These are phyloP conservation scores for Cynopterus brachyotis DNA, from an alignment of 2,113 vertebrate genomes.

Conservation along the genomic window DNA sequence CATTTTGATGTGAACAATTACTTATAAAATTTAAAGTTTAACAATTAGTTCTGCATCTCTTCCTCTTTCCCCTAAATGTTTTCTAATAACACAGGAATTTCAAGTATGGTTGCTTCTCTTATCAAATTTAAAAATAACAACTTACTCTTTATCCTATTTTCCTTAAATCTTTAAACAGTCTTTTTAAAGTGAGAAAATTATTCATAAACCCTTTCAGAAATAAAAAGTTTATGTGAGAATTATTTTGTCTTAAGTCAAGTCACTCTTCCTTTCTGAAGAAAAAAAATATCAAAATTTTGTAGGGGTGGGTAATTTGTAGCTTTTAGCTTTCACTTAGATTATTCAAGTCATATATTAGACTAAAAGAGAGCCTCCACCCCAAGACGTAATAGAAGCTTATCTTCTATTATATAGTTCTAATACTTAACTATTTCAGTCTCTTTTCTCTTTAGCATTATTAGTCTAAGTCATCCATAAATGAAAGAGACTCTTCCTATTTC, in stretches of 20 bases:
- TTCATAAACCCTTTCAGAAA: slow-evolving; percentile 24
- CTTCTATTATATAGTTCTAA: neutral
- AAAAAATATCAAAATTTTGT: neutral
- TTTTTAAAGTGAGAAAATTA: slow-evolving; percentile 35
- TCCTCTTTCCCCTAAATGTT: neutral
- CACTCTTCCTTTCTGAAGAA: neutral
- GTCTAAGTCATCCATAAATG: neutral
- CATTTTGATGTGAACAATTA: neutral
- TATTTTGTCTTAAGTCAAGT: neutral
- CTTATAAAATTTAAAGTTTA: slow-evolving; percentile 12
- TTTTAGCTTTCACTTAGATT: neutral
- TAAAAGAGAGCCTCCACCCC: neutral
- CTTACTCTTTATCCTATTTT: neutral
- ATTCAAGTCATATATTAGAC: neutral
- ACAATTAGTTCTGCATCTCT: neutral
- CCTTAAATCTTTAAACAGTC: neutral
- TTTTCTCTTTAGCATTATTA: neutral
- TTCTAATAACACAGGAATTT: neutral
- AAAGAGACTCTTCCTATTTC: neutral
- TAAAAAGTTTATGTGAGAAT: neutral
- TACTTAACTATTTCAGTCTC: neutral
- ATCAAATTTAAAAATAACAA: slow-evolving; percentile 9
- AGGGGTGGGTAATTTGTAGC: neutral
- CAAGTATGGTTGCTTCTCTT: neutral
- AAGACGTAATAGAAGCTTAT: neutral